A percentile compares a stretch with the other conserved stretches of the same genome.
phyloP scores from a whole-genome alignment of 2,797 vertebrate species.

The Sebastes melanostomus region DNA sequence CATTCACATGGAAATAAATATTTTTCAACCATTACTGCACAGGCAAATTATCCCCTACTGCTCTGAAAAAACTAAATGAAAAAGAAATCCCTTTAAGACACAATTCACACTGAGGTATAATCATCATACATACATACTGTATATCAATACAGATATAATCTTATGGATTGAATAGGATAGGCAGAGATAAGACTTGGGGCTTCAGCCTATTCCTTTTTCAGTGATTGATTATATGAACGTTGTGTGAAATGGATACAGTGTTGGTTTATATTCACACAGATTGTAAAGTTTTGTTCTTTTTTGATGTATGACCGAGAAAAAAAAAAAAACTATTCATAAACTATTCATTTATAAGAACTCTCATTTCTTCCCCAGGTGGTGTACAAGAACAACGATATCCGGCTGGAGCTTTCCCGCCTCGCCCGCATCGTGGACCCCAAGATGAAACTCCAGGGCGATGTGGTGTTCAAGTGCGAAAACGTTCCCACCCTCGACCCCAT shows the following conservation, averaged over 20 bases:
- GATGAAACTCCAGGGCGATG: conserved; percentile 98
- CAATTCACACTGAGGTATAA: background rate
- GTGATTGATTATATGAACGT: no score
- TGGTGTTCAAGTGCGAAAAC: conserved; percentile 97
- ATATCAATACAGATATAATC: no score
- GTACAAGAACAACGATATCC: conserved; percentile 99
- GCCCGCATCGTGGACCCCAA: conserved; percentile 97
- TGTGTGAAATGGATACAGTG: no score
- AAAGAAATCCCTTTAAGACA: background rate
- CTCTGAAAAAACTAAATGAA: background rate
- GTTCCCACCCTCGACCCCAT: conserved; percentile 97
- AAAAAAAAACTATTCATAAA: no score
- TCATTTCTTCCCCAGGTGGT: conserved; percentile 86
- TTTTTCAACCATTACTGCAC: conserved; percentile 8
- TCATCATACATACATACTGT: background rate
- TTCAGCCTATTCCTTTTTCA: no score
- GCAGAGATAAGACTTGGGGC: no score
- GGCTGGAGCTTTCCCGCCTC: conserved; percentile 95
- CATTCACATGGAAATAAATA: conserved; percentile 33
- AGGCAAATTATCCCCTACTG: background rate
- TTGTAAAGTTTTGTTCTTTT: no score
- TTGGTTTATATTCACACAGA: no score
- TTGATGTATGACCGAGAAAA: no score
- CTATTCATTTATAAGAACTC: background rate
- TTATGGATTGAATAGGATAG: no score